These are phyloP conservation scores for Poecilia picta DNA, from an alignment of 2,797 vertebrate genomes.

Conservation along the genomic window DNA sequence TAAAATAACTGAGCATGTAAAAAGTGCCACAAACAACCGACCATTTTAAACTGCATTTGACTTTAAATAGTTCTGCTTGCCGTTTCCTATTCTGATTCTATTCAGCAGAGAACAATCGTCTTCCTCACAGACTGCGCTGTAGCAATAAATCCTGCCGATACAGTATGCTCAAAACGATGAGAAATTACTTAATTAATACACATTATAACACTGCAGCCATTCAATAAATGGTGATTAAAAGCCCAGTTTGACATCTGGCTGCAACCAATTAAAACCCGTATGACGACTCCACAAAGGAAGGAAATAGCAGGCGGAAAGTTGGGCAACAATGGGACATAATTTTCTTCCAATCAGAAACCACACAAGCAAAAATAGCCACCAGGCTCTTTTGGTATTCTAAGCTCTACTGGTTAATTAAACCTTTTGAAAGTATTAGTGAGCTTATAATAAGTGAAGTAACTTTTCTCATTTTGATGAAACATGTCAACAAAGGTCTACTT, in stretches of 20 bases:
- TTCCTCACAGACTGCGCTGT: slow-evolving; percentile 25
- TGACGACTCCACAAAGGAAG: slow-evolving; percentile 44
- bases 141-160: slow-evolving; percentile 40
- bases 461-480: slow-evolving; percentile 3
- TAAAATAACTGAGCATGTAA: not conserved
- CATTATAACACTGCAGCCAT: slow-evolving; percentile 70
- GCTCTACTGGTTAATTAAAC: not conserved
- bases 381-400: not conserved
- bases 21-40: not conserved
- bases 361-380: not conserved
- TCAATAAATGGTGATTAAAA: slow-evolving; percentile 76
- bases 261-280: slow-evolving; percentile 72
- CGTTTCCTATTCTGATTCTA: slow-evolving; percentile 34
- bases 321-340: slow-evolving; percentile 14
- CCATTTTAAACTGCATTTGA: not conserved
- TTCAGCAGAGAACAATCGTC: slow-evolving; percentile 37
- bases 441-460: not conserved
- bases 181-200: slow-evolving; percentile 76
- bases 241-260: slow-evolving; percentile 67
- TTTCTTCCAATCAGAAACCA: slow-evolving; percentile 1
- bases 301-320: slow-evolving; percentile 21
- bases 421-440: slow-evolving; percentile 15
- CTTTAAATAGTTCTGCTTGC: slow-evolving; percentile 1
- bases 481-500: not conserved
- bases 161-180: slow-evolving; percentile 54